A percentile compares a stretch with the other conserved stretches of the same genome.
Conservation (phyloP, 2,113 vertebrate genomes). For the Pterocles orientalis region DNA sequence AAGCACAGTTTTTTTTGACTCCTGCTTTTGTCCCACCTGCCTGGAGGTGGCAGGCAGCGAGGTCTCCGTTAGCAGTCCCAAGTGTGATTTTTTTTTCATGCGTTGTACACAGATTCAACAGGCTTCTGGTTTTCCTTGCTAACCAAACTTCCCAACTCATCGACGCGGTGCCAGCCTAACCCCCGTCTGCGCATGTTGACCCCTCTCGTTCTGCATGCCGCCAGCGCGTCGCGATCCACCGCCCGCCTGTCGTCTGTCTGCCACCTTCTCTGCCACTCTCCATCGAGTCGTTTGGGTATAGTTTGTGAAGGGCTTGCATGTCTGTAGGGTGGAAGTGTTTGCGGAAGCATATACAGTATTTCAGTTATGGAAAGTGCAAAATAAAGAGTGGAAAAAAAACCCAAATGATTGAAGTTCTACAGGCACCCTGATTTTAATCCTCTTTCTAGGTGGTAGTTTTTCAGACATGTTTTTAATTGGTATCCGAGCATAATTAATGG, state of each 20-base stretch:
- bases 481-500: neutral
- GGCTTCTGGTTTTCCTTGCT: constrained; percentile 30
- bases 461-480: neutral
- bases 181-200: constrained; percentile 23
- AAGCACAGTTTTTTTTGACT: neutral
- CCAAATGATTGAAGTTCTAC: neutral
- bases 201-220: constrained; percentile 11
- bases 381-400: neutral
- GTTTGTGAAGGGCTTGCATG: neutral
- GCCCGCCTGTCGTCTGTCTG: neutral
- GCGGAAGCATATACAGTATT: neutral
- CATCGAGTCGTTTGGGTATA: neutral
- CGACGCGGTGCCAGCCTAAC: neutral
- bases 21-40: neutral
- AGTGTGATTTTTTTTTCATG: neutral
- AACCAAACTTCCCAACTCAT: neutral
- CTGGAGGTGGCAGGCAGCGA: neutral
- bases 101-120: constrained; percentile 75
- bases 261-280: neutral
- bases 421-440: neutral
- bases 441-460: neutral
- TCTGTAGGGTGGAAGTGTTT: neutral
- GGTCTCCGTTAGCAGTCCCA: neutral
- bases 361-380: neutral
- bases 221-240: neutral